Base-by-base conservation (phyloP, 2,888 invertebrate genomes). In the Brenthis ino region DNA sequence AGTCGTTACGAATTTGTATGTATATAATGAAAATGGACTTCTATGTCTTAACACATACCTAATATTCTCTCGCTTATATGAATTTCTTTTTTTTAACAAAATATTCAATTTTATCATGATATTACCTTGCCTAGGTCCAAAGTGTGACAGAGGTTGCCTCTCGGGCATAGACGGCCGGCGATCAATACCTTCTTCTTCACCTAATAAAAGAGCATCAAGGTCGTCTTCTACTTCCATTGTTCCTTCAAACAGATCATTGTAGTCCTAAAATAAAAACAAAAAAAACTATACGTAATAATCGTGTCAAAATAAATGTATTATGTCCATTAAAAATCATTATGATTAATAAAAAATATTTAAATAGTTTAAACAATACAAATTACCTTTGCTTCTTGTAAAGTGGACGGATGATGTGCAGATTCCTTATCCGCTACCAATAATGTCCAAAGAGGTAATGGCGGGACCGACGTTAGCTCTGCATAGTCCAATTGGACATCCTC, bases 391-490 rank as follows among this genome's bases (percentile, higher is more conserved):
- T 94, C 94, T 72, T 93, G 93, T 56, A 93, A 90, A 74, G 91
- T 89, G 77, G 93, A 91, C 72, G 93, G 92, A 83, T 93, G 91
- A 71, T 94, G 93, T 0, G 95, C 89, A n/a, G 95, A 95, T 86
- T 98, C 98, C 79, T 96, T 96, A 84, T 99, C 99, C 0, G 99
- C 99, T 47, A 98, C 97, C 8, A 99, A 93, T 1, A 99, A 93
- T 3, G 98, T 98, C 97, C 99, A 99, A 24, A 99, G 91, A 0
- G 99, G 99, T 64, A 99, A 91, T 0, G 99, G 99, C 0, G 99
- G 98, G 76, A 99, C 98, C n/a, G 99, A 98, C 2, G 97, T 97
- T 70, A 99, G 96, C 87, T 99, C 99, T 0, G 98, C 97, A 83
- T 99, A 99, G 88, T 98, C 98, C 65, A 98, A 87, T 74, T 96